A percentile compares a stretch with the other conserved stretches of the same genome.
phyloP scores from a whole-genome alignment of 2,113 vertebrate genomes.

The Spilogale gracilis region DNA sequence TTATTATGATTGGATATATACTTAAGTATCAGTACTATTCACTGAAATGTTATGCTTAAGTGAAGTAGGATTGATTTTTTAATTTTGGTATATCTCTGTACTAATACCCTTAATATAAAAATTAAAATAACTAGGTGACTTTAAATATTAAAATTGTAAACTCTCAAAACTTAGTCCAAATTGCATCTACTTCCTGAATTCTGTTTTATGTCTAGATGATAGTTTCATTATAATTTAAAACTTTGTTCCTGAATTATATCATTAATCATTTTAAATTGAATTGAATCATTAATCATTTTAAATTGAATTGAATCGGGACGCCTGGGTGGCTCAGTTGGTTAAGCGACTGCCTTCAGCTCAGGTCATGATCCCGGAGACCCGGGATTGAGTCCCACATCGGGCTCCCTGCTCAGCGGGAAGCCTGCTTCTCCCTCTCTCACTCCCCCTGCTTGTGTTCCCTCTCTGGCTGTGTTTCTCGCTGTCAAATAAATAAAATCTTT shows the following conservation, averaged over 20 bases:
- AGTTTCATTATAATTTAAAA: not conserved
- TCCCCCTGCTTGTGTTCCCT: too few species aligned
- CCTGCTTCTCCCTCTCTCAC: too few species aligned
- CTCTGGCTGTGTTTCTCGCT: too few species aligned
- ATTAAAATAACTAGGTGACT: not conserved
- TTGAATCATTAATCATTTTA: not conserved
- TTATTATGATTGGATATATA: not conserved
- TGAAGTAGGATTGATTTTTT: not conserved
- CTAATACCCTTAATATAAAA: not conserved
- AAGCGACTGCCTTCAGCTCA: too few species aligned
- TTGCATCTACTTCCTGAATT: not conserved
- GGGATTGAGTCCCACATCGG: too few species aligned
- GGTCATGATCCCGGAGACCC: too few species aligned
- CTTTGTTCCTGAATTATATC: not conserved
- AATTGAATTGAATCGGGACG: too few species aligned
- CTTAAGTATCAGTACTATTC: not conserved
- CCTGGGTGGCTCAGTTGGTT: too few species aligned
- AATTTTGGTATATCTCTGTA: not conserved
- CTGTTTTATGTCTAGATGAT: not conserved
- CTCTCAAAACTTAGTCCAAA: not conserved
- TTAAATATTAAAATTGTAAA: not conserved
- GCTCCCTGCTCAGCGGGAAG: too few species aligned
- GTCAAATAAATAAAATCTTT: too few species aligned
- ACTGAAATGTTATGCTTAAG: not conserved
- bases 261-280: conserved; percentile 9